Conservation (phyloP, 1,140 invertebrate genomes). For the Nomia melanderi region DNA sequence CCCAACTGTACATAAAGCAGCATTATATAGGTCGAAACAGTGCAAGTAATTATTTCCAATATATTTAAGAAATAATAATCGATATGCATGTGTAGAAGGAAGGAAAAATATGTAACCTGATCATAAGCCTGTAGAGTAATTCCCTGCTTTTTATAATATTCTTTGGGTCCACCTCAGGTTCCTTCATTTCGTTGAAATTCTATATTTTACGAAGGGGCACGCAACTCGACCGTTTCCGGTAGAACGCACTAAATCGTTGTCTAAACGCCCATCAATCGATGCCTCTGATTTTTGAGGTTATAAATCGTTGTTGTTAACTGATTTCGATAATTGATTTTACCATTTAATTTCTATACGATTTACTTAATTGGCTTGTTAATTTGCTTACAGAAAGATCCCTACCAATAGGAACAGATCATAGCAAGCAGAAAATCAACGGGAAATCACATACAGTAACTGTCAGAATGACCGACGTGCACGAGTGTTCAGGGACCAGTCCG, state of each 20-base stretch:
- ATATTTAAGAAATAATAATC: not conserved
- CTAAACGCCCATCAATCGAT: constrained; percentile 52
- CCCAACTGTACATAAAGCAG: not conserved
- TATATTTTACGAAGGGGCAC: constrained; percentile 49
- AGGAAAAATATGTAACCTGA: constrained; percentile 84
- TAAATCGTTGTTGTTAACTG: constrained; percentile 34
- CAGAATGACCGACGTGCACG: constrained; percentile 64
- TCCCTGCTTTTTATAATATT: constrained; percentile 92
- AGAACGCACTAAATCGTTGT: constrained; percentile 13
- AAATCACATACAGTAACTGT: constrained; percentile 33
- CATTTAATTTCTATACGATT: not conserved
- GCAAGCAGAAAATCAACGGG: constrained; percentile 1
- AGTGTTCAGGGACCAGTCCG: constrained; percentile 23
- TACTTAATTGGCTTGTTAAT: constrained; percentile 1
- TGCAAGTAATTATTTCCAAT: not conserved
- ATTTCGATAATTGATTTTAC: not conserved
- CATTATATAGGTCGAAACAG: not conserved
- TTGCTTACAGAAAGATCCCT: not conserved
- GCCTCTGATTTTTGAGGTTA: constrained; percentile 45
- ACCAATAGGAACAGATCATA: not conserved
- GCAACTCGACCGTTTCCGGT: constrained; percentile 53
- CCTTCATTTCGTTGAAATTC: constrained; percentile 78
- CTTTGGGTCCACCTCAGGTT: constrained; percentile 85
- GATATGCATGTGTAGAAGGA: not conserved
- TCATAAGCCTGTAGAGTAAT: constrained; percentile 91